Evolutionary conservation across 53 echinoderm and acorn worm genomes (phyloP).

Genomic region (Mesocentrotus franciscanus): DNA sequence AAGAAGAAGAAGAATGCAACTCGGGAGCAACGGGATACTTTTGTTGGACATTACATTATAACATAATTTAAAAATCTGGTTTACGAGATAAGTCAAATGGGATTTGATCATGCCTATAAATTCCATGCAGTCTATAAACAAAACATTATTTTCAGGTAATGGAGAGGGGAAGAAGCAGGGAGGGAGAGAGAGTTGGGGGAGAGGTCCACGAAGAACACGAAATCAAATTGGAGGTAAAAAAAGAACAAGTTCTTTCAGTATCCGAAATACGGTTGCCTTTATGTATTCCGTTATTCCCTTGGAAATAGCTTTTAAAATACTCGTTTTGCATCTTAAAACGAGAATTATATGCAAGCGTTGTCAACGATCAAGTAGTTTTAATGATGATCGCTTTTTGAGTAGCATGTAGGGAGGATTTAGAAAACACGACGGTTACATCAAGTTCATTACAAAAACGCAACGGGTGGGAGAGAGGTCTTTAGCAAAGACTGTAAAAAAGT

Average conservation of each 20-base stretch:
- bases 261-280: background rate
- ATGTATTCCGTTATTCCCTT: background rate
- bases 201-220: background rate
- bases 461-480: conserved; percentile 30
- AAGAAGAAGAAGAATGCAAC: too few species aligned
- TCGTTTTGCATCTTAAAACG: background rate
- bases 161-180: background rate
- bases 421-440: conserved; percentile 21
- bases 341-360: background rate
- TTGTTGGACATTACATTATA: too few species aligned
- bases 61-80: too few species aligned
- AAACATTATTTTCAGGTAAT: too few species aligned
- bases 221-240: background rate
- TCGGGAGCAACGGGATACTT: too few species aligned
- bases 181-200: background rate
- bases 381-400: conserved; percentile 27
- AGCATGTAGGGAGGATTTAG: conserved; percentile 17
- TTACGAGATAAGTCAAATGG: too few species aligned
- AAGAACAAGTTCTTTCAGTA: background rate
- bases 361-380: background rate
- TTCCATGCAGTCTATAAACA: too few species aligned
- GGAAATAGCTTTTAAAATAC: background rate
- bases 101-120: too few species aligned
- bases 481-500: conserved; percentile 11
- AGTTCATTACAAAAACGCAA: conserved; percentile 43